Evolutionary conservation across 2,888 invertebrate species (phyloP).

Genomic region (Torymus aiolomorphi): DNA sequence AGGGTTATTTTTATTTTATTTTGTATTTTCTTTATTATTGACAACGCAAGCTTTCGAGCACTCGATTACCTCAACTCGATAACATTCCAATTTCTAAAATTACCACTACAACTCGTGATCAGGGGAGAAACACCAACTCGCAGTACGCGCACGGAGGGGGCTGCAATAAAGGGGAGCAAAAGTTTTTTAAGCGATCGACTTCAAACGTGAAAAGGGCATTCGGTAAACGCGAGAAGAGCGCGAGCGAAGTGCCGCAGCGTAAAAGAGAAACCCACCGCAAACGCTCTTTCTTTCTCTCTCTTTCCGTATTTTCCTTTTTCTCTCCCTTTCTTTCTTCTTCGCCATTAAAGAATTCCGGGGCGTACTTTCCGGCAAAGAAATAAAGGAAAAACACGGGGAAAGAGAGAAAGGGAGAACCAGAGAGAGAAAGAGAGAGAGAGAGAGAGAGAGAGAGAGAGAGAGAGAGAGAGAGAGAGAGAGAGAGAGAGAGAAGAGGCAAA

Average conservation of each 20-base stretch:
- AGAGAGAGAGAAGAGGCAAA: background rate
- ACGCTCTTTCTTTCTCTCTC: background rate
- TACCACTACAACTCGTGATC: too few species aligned
- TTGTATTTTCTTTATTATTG: too few species aligned
- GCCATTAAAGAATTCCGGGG: conserved; percentile 44
- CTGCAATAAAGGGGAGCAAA: conserved; percentile 1
- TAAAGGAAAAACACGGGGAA: conserved; percentile 27
- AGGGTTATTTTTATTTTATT: too few species aligned
- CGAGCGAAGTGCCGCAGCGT: background rate
- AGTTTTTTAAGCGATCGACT: conserved; percentile 36
- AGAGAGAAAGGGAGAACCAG: background rate
- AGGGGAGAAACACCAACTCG: too few species aligned
- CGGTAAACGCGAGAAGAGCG: conserved; percentile 20
- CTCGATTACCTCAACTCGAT: too few species aligned
- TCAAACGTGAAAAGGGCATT: conserved; percentile 34
- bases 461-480: background rate
- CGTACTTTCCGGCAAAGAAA: conserved; percentile 12
- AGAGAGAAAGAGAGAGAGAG: background rate
- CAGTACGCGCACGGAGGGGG: background rate
- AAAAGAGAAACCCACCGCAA: conserved; percentile 4
- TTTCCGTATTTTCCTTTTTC: background rate
- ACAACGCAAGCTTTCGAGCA: too few species aligned
- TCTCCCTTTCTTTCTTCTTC: background rate
- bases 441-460: background rate
- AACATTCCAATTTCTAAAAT: too few species aligned